Conservation (phyloP, 2,113 vertebrate species). For the Aspiorhynchus laticeps region DNA sequence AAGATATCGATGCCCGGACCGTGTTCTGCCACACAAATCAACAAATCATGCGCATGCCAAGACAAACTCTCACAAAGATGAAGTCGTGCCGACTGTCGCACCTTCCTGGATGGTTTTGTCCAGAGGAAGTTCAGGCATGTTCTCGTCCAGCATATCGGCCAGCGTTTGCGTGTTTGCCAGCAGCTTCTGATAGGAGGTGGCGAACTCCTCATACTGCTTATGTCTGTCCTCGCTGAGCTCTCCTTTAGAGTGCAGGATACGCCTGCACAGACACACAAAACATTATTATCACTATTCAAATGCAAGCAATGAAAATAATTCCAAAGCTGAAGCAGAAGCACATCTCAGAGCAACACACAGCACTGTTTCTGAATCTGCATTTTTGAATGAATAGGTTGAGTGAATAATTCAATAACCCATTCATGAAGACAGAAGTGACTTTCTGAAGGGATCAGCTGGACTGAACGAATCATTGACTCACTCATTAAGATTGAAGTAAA, state of each 20-base stretch:
- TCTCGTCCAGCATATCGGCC: slow-evolving; percentile 96
- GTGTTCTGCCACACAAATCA: slow-evolving; percentile 80
- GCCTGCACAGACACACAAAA: slow-evolving; percentile 73
- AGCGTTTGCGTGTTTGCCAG: slow-evolving; percentile 96
- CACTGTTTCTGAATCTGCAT: too few species aligned
- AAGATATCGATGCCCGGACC: slow-evolving; percentile 98
- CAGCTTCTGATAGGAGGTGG: slow-evolving; percentile 96
- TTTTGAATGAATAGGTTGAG: too few species aligned
- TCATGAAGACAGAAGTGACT: too few species aligned
- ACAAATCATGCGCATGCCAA: background rate
- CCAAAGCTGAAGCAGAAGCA: too few species aligned
- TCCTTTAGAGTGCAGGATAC: slow-evolving; percentile 97
- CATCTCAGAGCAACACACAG: too few species aligned
- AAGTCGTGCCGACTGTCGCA: slow-evolving; percentile 56
- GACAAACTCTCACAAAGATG: background rate
- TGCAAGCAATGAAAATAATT: too few species aligned
- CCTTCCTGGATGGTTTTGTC: slow-evolving; percentile 96
- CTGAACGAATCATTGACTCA: too few species aligned
- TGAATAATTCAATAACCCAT: too few species aligned
- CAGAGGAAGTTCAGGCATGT: slow-evolving; percentile 97
- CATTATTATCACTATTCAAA: background rate
- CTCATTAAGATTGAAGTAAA: too few species aligned
- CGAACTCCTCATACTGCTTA: slow-evolving; percentile 98
- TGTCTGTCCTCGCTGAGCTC: slow-evolving; percentile 97
- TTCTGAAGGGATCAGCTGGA: too few species aligned